Evolutionary conservation across 2,113 vertebrate species (phyloP).

Genomic region (Setophaga coronata): DNA sequence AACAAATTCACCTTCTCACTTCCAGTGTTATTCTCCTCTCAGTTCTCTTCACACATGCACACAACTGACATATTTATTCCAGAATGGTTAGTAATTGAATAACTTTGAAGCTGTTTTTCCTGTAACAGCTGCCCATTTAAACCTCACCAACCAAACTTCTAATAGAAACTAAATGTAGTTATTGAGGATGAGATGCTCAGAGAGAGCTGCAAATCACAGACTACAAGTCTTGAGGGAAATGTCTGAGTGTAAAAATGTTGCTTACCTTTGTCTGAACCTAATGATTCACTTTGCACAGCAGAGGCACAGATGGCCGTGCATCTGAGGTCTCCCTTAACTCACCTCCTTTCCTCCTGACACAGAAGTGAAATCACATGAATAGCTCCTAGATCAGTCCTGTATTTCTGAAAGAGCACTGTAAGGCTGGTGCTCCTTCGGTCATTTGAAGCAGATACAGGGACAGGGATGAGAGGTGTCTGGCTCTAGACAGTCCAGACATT

Average conservation of each 20-base stretch:
- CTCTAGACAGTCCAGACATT: background rate
- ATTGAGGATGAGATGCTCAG: background rate
- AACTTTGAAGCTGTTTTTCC: background rate
- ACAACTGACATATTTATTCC: background rate
- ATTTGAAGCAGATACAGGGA: background rate
- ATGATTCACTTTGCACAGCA: background rate
- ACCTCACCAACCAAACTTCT: background rate
- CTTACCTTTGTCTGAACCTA: background rate
- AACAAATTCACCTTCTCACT: background rate
- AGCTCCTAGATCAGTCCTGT: background rate
- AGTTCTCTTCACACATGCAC: background rate
- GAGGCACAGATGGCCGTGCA: background rate
- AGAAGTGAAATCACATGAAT: background rate
- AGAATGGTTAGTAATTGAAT: background rate
- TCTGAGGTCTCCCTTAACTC: background rate
- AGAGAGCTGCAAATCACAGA: background rate
- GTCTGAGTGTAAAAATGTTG: background rate
- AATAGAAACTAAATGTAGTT: background rate
- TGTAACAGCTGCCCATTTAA: background rate
- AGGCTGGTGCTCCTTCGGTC: background rate
- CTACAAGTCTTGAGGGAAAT: background rate
- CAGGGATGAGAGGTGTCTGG: background rate
- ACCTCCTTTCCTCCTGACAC: background rate
- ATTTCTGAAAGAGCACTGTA: background rate
- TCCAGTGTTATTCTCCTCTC: background rate